These are phyloP conservation scores for Conus canariensis DNA, from an alignment of 2,888 invertebrate species.

Conservation along the genomic window DNA sequence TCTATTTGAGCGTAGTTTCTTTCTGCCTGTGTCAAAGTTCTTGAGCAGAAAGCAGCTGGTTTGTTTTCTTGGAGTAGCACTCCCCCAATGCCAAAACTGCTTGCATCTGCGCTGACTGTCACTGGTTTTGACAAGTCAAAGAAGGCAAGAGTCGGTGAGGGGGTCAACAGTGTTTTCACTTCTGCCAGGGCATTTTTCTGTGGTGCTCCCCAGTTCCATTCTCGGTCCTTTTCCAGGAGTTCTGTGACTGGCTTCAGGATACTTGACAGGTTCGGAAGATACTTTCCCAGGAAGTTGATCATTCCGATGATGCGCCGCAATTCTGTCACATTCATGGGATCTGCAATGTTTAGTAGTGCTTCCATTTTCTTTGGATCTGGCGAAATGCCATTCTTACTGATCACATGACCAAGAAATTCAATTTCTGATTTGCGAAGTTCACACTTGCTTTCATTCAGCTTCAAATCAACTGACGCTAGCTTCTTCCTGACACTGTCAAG, in stretches of 20 bases:
- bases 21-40: neutral
- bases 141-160: neutral
- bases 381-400: neutral
- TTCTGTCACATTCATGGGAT: neutral
- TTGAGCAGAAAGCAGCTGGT: neutral
- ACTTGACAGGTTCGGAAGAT: neutral
- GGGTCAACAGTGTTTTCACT: neutral
- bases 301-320: neutral
- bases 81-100: neutral
- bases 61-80: constrained; percentile 2
- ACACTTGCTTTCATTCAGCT: constrained; percentile 1
- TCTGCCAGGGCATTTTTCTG: neutral
- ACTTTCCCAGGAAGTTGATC: neutral
- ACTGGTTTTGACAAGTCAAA: constrained; percentile 38
- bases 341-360: neutral
- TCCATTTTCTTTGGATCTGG: neutral
- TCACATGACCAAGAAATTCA: neutral
- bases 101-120: neutral
- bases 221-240: constrained; percentile 3
- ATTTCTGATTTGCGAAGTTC: neutral
- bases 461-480: neutral
- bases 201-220: neutral
- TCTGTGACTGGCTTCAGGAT: neutral
- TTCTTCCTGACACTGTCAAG: neutral
- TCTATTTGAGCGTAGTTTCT: neutral